These are phyloP conservation scores for Turnix velox DNA, from an alignment of 2,113 vertebrate genomes.

Conservation along the genomic window DNA sequence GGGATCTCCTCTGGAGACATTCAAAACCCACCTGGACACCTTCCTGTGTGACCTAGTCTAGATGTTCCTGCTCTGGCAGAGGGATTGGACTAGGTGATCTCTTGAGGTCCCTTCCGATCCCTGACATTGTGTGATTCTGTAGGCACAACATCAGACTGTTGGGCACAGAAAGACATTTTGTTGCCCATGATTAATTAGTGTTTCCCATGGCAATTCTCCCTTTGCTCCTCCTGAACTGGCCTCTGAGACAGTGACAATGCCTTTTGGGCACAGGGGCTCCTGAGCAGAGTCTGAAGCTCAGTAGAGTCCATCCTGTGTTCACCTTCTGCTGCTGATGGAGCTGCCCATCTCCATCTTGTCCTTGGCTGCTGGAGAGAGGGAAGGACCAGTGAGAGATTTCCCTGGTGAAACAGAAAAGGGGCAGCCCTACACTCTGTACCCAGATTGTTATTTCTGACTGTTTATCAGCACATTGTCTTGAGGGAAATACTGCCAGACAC, in stretches of 20 bases:
- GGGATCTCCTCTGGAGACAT: too few relatives aligned
- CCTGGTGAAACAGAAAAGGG: background rate
- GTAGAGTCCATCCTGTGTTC: background rate
- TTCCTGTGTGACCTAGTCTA: too few relatives aligned
- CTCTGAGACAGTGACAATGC: accelerated
- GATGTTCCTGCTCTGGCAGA: too few relatives aligned
- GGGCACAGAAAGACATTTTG: accelerated
- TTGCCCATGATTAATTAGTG: accelerated
- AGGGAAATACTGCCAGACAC: background rate
- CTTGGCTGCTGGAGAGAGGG: background rate
- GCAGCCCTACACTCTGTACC: background rate
- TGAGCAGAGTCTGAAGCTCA: background rate
- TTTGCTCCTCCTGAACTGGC: accelerated
- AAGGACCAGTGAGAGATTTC: background rate
- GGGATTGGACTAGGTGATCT: too few relatives aligned
- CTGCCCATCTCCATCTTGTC: background rate
- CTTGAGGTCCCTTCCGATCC: too few relatives aligned
- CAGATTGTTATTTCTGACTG: background rate
- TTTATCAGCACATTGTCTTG: background rate
- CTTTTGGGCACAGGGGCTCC: background rate
- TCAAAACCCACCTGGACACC: too few relatives aligned
- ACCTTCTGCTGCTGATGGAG: background rate
- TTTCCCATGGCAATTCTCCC: background rate
- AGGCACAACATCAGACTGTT: accelerated
- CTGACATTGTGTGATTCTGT: too few relatives aligned